Evolutionary conservation across 2,797 vertebrate species (phyloP), one percentile per base, ranked within the genome.

Genomic region (Zalophus californianus): DNA sequence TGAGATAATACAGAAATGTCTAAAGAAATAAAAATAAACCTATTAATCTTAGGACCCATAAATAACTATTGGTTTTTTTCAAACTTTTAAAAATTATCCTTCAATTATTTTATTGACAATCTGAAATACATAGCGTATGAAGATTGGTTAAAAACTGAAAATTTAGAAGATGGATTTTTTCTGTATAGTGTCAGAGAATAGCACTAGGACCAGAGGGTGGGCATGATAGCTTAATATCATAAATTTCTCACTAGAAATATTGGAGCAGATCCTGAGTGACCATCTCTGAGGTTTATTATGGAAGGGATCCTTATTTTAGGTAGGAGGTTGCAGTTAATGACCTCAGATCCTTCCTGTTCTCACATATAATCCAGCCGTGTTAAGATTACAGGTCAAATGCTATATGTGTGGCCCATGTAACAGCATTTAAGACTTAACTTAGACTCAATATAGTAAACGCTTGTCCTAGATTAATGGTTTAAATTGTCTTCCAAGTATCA

Each of bases 21-120:
- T 93, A 78, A 82, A 89, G 25, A 93, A 94, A 56, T 83, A 82
- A 56, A 84, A 80, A 87, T 68, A 86, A 88, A 29, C 20, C 41
- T 10, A 4, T 83, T 83, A n/a, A 35, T 44, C 35, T 85, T 94
- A 72, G 66, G 35, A 70, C 27, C 27, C n/a, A 41, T 66, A 73
- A 68, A 52, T 88, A 88, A 83, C 27, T 86, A 13, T 52, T 44
- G 44, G 44, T 44, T 44, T 85, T 87, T 97, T 93, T 70, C 18
- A 35, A 0, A 54, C 8, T 75, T 70, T 94, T 83, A 90, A 62
- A 5, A 48, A 3, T 94, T 88, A 75, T 64, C 8, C n/a, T 91
- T 96, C 79, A 54, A 0, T 68, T 83, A 12, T 92, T 86, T 85
- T 90, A 58, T 68, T 96, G 78, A 93, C 70, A 75, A 54, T 92